Evolutionary conservation across 2,797 vertebrate species (phyloP).

Genomic region (Malacoraja senta): DNA sequence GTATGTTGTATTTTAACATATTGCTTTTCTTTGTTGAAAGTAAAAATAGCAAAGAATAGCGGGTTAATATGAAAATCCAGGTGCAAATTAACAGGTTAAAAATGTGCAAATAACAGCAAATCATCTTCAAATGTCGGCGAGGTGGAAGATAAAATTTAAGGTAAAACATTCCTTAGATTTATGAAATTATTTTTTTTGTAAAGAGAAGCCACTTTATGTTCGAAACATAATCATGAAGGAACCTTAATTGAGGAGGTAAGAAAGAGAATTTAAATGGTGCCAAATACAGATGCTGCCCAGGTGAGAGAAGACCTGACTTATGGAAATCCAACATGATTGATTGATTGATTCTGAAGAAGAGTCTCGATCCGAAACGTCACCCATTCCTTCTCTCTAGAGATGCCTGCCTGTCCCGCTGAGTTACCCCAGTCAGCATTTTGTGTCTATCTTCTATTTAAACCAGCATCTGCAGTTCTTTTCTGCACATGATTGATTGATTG

Average conservation of each 20-base stretch:
- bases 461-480: too few relatives aligned
- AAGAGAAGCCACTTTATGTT: not conserved
- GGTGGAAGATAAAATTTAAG: not conserved
- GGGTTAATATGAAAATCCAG: not conserved
- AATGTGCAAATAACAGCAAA: not conserved
- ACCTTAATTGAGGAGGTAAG: not conserved
- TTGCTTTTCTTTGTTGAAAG: not conserved
- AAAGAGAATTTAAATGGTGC: not conserved
- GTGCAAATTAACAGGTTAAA: not conserved
- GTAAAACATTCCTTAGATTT: not conserved
- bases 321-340: too few relatives aligned
- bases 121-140: not conserved
- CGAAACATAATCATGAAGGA: not conserved
- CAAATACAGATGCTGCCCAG: not conserved
- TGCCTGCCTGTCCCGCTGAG: too few relatives aligned
- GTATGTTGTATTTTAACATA: not conserved
- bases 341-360: too few relatives aligned
- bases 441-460: too few relatives aligned
- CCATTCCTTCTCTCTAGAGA: too few relatives aligned
- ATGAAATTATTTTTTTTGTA: too few relatives aligned
- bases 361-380: too few relatives aligned
- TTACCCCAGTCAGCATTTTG: too few relatives aligned
- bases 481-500: too few relatives aligned
- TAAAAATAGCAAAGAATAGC: not conserved
- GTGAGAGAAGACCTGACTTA: too few relatives aligned